Evolutionary conservation across 2,113 vertebrate species (phyloP), one percentile per base, ranked within the genome.

Genomic region (Charina bottae): DNA sequence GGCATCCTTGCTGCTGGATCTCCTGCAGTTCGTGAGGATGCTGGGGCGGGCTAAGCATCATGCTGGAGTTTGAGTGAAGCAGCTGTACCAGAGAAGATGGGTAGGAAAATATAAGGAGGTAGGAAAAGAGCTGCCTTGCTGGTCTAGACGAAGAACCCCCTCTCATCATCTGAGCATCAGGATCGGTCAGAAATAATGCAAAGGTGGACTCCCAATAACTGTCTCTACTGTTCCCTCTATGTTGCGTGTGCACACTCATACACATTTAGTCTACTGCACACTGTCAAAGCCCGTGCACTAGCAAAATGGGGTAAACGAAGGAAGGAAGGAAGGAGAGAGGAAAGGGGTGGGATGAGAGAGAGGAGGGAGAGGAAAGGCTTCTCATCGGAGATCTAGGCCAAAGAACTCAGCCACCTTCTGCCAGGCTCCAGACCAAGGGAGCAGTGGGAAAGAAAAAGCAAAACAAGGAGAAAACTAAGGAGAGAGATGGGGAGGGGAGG

Each of bases 1-100:
- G 97, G 92, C 97, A 97, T 97, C 96, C 96, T 55, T 93, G 98
- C 96, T 97, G 97, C 96, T 94, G 98, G 94, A 96, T 96, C 93
- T 92, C 93, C 90, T 93, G 96, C 87, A 94, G 93, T 88, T 97
- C 97, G 89, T 92, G 90, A 53, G 93, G 13, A 13, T 33, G 96
- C 53, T 91, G 94, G n/a, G 97, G 0, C 0, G 95, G 97, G 95
- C 96, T 98, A 98, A 88, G 95, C 96, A 62, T 97, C 97, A 87
- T 95, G 93, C 95, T 95, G 96, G 95, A 90, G 93, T 93, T 96
- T n/a, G 93, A 90, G 91, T 95, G 97, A 83, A 97, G 97, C 97
- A 95, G 97, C 98, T 98, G 93, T 3, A 17, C 17, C 54, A 4
- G 1, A 85, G 88, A 78, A 59, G 0, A 78, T 78, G 9, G 12